Conservation (phyloP, 2,888 invertebrate species). For the Panzeria rudis region DNA sequence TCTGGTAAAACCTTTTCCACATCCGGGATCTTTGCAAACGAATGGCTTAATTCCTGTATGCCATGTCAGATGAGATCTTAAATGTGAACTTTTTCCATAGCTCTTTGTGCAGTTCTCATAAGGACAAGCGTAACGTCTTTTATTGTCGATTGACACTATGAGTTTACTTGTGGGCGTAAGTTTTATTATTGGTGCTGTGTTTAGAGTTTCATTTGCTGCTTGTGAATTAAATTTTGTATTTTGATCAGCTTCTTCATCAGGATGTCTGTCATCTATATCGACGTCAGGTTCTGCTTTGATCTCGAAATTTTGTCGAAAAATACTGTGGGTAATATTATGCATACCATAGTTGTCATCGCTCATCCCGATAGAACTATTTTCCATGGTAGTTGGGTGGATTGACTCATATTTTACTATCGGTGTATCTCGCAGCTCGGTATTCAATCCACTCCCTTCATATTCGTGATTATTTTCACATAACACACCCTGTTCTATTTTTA, state of each 20-base stretch:
- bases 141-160: slow-evolving; percentile 71
- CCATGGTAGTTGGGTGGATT: slow-evolving; percentile 26
- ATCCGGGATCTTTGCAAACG: slow-evolving; percentile 78
- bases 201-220: background rate
- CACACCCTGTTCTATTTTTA: slow-evolving; percentile 71
- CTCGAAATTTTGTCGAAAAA: slow-evolving; percentile 67
- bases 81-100: slow-evolving; percentile 82
- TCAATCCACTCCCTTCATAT: slow-evolving; percentile 58
- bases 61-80: slow-evolving; percentile 82
- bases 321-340: slow-evolving; percentile 43
- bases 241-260: slow-evolving; percentile 16
- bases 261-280: slow-evolving; percentile 76
- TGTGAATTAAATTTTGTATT: background rate
- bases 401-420: slow-evolving; percentile 18
- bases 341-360: slow-evolving; percentile 8
- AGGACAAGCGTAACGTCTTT: slow-evolving; percentile 79
- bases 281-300: slow-evolving; percentile 75
- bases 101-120: slow-evolving; percentile 81
- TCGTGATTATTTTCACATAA: slow-evolving; percentile 57
- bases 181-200: slow-evolving; percentile 75
- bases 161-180: slow-evolving; percentile 79
- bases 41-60: slow-evolving; percentile 82
- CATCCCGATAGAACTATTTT: background rate
- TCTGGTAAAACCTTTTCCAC: slow-evolving; percentile 81
- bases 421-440: background rate